A percentile compares a stretch with the other conserved stretches of the same genome.
Evolutionary conservation across 1,140 invertebrate genomes (phyloP).

Genomic region (Pseudomyrmex concolor): DNA sequence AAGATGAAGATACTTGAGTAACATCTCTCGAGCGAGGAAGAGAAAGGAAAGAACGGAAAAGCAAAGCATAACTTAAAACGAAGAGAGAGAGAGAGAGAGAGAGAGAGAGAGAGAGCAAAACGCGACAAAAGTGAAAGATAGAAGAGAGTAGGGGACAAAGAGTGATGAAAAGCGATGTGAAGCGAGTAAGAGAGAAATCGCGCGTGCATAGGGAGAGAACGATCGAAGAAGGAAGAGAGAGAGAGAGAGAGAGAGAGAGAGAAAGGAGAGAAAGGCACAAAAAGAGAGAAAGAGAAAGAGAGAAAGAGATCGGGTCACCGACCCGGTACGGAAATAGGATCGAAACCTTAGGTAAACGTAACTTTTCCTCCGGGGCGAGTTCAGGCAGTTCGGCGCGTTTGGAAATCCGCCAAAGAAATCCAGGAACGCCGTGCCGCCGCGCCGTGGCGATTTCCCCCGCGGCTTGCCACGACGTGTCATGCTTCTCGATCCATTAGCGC

Average conservation of each 20-base stretch:
- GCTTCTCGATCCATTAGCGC: conserved; percentile 74
- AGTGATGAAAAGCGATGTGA: conserved; percentile 28
- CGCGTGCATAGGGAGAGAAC: not conserved
- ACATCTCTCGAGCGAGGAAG: conserved; percentile 18
- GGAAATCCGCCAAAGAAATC: conserved; percentile 82
- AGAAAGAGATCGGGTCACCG: conserved; percentile 74
- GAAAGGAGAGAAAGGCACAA: not conserved
- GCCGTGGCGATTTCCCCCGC: conserved; percentile 70
- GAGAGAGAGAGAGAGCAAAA: conserved; percentile 3
- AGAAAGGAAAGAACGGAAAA: not conserved
- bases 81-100: not conserved
- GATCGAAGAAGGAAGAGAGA: conserved; percentile 30
- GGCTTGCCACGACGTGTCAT: conserved; percentile 65
- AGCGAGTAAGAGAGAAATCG: conserved; percentile 26
- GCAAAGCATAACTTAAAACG: conserved; percentile 3
- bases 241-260: not conserved
- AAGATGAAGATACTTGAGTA: conserved; percentile 73
- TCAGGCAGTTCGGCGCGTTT: conserved; percentile 76
- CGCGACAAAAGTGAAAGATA: conserved; percentile 34
- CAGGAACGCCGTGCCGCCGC: conserved; percentile 68
- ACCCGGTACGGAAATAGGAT: conserved; percentile 81
- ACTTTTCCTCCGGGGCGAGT: conserved; percentile 77
- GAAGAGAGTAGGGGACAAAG: conserved; percentile 35
- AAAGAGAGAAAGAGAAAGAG: conserved; percentile 17
- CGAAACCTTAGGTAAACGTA: conserved; percentile 82